These are phyloP conservation scores for Strigops habroptila DNA, from an alignment of 2,113 vertebrate genomes.

Conservation along the genomic window DNA sequence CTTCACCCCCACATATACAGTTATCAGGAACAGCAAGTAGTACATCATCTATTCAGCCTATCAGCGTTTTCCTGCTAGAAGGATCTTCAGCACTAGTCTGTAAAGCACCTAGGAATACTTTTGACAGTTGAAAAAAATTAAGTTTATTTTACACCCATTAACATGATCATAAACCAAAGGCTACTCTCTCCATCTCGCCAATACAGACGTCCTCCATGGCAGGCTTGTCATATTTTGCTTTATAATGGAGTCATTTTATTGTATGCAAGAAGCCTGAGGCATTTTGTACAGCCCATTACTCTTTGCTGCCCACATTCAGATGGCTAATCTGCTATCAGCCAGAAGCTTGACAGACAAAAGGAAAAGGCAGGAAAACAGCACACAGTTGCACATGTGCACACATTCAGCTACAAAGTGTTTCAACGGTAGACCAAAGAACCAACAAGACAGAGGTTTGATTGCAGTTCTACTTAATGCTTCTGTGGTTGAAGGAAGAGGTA, in stretches of 20 bases:
- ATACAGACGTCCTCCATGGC: not conserved
- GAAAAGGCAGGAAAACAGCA: conserved; percentile 38
- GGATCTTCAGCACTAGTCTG: not conserved
- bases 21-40: not conserved
- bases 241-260: conserved; percentile 42
- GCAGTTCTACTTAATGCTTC: not conserved
- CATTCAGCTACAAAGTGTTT: not conserved
- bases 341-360: conserved; percentile 63
- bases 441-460: not conserved
- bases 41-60: not conserved
- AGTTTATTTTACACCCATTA: conserved; percentile 49
- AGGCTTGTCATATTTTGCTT: conserved; percentile 45
- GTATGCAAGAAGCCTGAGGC: conserved; percentile 48
- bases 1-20: not conserved
- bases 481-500: not conserved
- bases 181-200: conserved; percentile 28
- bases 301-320: conserved; percentile 58
- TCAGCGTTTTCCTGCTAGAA: not conserved
- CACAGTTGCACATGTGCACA: not conserved
- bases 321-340: conserved; percentile 61
- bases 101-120: not conserved
- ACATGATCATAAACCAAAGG: conserved; percentile 14
- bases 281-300: conserved; percentile 56
- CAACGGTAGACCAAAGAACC: not conserved
- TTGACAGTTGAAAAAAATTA: conserved; percentile 3